These are phyloP conservation scores for Lepus oiostolus DNA, from an alignment of 2,797 vertebrate species.

Conservation along the genomic window DNA sequence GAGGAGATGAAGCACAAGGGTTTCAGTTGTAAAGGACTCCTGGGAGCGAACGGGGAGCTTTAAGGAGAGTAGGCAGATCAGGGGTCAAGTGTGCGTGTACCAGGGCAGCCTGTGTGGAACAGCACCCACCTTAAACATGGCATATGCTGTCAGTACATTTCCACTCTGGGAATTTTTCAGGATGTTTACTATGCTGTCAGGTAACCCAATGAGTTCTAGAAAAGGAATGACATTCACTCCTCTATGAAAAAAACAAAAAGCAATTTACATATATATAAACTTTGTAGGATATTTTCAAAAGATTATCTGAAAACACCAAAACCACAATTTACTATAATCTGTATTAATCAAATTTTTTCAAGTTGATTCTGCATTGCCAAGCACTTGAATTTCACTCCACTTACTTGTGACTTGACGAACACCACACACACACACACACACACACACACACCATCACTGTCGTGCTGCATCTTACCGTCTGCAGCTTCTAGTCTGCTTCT, in stretches of 20 bases:
- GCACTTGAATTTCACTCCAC: not conserved
- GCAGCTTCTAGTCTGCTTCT: conserved; percentile 25
- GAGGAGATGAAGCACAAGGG: conserved; percentile 61
- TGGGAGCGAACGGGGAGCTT: conserved; percentile 11
- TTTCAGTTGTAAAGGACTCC: conserved; percentile 45
- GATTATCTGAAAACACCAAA: conserved; percentile 64
- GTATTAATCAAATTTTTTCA: conserved; percentile 51
- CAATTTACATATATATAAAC: conserved; percentile 44
- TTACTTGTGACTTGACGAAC: not conserved
- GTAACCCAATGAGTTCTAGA: conserved; percentile 94
- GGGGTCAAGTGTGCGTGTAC: not conserved
- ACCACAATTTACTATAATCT: not conserved
- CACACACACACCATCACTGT: not conserved
- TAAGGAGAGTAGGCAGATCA: conserved; percentile 36
- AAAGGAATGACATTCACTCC: conserved; percentile 97
- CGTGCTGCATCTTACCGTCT: not conserved
- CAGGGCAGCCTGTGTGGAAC: conserved; percentile 15
- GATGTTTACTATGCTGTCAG: conserved; percentile 93
- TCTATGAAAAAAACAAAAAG: conserved; percentile 88
- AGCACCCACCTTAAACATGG: conserved; percentile 96
- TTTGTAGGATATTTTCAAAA: conserved; percentile 61
- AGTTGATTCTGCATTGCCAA: conserved; percentile 4
- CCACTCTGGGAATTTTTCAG: conserved; percentile 96
- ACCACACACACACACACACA: not conserved
- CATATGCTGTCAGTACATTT: conserved; percentile 97